Percentiles rank a stretch among this genome's conserved stretches.
These are phyloP conservation scores for Mormyrus proboscirostris DNA, from an alignment of 2,797 vertebrate species.

Conservation along the genomic window DNA sequence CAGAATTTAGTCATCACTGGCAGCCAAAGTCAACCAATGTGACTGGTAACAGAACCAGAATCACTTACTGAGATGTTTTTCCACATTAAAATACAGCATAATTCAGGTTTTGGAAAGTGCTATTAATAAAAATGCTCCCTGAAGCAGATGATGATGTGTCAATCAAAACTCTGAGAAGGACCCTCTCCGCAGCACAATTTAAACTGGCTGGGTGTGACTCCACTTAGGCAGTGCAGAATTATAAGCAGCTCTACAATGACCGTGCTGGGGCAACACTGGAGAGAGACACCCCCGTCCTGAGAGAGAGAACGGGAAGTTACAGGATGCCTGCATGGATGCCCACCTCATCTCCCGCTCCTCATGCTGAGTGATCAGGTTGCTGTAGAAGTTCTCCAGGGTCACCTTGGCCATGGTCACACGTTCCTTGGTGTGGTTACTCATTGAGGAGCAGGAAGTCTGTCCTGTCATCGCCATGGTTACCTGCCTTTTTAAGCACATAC, in stretches of 20 bases:
- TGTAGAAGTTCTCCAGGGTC: slow-evolving; percentile 96
- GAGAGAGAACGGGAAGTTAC: neutral
- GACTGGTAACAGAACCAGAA: neutral
- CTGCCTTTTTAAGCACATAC: slow-evolving; percentile 24
- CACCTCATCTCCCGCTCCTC: slow-evolving; percentile 97
- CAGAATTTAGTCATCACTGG: neutral
- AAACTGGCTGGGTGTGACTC: neutral
- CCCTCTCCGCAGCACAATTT: neutral
- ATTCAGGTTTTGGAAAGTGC: neutral
- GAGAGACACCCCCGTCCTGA: neutral
- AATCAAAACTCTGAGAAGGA: neutral
- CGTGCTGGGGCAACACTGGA: neutral
- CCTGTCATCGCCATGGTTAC: slow-evolving; percentile 94
- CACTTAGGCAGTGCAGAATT: neutral
- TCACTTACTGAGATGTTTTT: neutral
- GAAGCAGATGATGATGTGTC: neutral
- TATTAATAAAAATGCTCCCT: neutral
- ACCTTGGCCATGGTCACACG: slow-evolving; percentile 97
- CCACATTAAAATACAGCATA: neutral
- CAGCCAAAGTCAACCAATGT: neutral
- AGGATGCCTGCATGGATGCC: slow-evolving; percentile 17
- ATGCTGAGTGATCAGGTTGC: slow-evolving; percentile 92
- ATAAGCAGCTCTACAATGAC: neutral
- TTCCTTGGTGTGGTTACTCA: slow-evolving; percentile 98
- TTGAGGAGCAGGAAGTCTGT: slow-evolving; percentile 83